Conservation (phyloP, 2,797 vertebrate species). For the Crypturellus tataupa region DNA sequence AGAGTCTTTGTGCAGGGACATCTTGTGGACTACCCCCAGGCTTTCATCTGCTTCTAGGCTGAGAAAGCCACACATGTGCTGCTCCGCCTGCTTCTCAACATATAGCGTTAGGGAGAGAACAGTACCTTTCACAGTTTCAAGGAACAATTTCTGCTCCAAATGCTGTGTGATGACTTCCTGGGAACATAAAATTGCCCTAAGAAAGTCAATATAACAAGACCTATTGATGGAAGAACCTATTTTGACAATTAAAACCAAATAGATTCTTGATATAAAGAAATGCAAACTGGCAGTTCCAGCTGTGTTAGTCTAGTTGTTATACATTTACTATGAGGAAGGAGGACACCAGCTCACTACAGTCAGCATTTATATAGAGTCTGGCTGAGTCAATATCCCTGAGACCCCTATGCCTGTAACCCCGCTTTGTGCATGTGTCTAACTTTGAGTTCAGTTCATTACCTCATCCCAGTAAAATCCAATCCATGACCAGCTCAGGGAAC, state of each 20-base stretch:
- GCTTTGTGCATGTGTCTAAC: neutral
- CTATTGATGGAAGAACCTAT: neutral
- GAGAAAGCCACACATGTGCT: neutral
- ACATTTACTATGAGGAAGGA: neutral
- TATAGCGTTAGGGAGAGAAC: rapidly evolving
- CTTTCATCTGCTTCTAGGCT: neutral
- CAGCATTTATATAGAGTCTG: neutral
- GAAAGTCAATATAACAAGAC: neutral
- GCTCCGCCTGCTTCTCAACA: neutral
- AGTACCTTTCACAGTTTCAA: neutral
- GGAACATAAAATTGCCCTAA: neutral
- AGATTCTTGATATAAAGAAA: neutral
- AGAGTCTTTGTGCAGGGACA: neutral
- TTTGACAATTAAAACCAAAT: neutral
- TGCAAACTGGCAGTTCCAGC: constrained; percentile 11
- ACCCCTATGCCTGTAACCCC: neutral
- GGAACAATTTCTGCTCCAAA: neutral
- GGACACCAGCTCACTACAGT: neutral
- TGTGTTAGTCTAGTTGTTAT: constrained; percentile 20
- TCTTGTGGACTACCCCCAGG: neutral
- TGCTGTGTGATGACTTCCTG: neutral
- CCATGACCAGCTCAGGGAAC: neutral
- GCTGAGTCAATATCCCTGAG: neutral
- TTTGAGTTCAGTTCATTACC: neutral
- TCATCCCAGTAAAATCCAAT: neutral